phyloP scores from a whole-genome alignment of 1,140 invertebrate genomes.

The Drosophila kikkawai region DNA sequence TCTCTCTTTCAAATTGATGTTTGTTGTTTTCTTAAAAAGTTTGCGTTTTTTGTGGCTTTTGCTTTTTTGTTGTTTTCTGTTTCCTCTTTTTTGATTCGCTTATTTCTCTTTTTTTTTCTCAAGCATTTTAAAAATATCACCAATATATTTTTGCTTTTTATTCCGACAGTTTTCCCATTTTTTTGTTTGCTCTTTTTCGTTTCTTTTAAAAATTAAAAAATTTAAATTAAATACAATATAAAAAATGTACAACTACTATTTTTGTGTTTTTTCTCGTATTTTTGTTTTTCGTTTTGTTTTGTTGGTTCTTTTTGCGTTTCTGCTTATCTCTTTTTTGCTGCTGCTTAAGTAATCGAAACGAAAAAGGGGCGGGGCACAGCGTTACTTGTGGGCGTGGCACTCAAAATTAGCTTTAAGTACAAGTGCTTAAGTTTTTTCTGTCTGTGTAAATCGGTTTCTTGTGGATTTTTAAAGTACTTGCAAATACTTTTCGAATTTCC shows the following conservation, averaged over 20 bases:
- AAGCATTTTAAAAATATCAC: constrained; percentile 79
- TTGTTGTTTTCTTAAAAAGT: constrained; percentile 37
- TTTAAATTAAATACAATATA: constrained; percentile 74
- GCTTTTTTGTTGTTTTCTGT: constrained; percentile 36
- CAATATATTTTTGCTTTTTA: constrained; percentile 78
- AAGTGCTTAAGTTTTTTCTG: constrained; percentile 63
- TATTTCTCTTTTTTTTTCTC: constrained; percentile 30
- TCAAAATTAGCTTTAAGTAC: constrained; percentile 71
- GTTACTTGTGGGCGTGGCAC: constrained; percentile 61
- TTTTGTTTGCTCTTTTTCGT: constrained; percentile 54
- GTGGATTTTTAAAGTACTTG: constrained; percentile 55
- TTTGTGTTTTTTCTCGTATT: constrained; percentile 40
- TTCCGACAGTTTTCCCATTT: constrained; percentile 61
- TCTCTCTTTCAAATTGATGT: constrained; percentile 28
- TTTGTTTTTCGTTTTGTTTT: constrained; percentile 48
- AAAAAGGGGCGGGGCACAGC: constrained; percentile 28
- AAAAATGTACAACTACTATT: constrained; percentile 79
- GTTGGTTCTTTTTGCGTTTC: constrained; percentile 71
- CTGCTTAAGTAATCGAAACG: constrained; percentile 70
- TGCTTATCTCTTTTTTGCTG: constrained; percentile 4
- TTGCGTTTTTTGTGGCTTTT: constrained; percentile 42
- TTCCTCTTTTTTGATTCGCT: constrained; percentile 40
- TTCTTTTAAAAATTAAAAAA: constrained; percentile 73
- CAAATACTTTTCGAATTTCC: constrained; percentile 56
- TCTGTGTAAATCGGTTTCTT: constrained; percentile 9